A percentile compares a stretch with the other conserved stretches of the same genome.
phyloP scores from a whole-genome alignment of 2,888 invertebrate species.

The Agriopis aurantiaria region DNA sequence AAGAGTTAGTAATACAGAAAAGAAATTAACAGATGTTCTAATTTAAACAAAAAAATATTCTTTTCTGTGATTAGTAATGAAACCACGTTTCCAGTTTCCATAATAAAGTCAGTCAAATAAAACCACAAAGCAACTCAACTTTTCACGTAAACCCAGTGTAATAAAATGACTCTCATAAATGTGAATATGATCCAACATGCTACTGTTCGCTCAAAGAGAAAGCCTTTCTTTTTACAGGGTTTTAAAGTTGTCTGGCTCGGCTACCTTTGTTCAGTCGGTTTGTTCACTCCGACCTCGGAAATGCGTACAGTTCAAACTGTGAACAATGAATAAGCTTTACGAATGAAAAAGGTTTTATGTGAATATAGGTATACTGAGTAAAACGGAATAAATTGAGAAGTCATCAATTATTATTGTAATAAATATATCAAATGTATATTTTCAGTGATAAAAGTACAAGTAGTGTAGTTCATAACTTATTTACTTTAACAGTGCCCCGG shows the following conservation, averaged over 20 bases:
- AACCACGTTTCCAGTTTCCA: slow-evolving; percentile 6
- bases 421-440: background rate
- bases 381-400: background rate
- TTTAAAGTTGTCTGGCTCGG: slow-evolving; percentile 54
- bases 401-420: background rate
- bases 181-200: slow-evolving; percentile 22
- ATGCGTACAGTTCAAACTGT: background rate
- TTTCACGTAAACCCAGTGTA: slow-evolving; percentile 31
- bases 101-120: slow-evolving; percentile 31
- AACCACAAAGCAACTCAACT: slow-evolving; percentile 30
- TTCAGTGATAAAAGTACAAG: background rate
- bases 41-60: too few relatives aligned
- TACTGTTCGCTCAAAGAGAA: slow-evolving; percentile 45
- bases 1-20: too few relatives aligned
- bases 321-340: slow-evolving; percentile 6
- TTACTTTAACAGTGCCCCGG: too few relatives aligned
- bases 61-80: slow-evolving; percentile 2
- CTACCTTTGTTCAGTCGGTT: slow-evolving; percentile 48
- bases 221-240: slow-evolving; percentile 48
- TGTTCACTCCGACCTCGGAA: slow-evolving; percentile 5
- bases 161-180: slow-evolving; percentile 38
- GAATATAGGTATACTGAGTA: background rate
- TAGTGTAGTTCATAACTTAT: too few relatives aligned
- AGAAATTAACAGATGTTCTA: too few relatives aligned
- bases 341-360: background rate